phyloP scores from a whole-genome alignment of 2,113 vertebrate genomes.

The Megaptera novaeangliae region DNA sequence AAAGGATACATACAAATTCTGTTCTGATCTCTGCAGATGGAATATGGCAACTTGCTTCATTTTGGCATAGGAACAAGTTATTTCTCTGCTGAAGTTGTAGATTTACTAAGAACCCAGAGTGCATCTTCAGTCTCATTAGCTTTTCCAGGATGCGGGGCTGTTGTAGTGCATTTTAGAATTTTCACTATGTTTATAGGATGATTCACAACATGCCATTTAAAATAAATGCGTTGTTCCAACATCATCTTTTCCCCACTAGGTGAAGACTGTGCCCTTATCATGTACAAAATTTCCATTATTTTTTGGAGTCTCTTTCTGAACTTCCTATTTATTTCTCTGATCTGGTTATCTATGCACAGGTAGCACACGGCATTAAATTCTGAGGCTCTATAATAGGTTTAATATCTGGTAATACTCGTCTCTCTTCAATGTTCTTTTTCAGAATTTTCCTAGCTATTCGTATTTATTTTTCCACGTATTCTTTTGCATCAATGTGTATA shows the following conservation, averaged over 20 bases:
- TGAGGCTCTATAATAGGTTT: not conserved
- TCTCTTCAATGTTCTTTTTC: not conserved
- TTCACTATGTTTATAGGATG: not conserved
- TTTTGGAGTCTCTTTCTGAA: not conserved
- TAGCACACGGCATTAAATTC: not conserved
- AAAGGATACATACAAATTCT: not conserved
- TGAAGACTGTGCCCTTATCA: not conserved
- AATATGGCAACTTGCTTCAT: not conserved
- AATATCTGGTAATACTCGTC: not conserved
- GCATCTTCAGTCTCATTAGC: not conserved
- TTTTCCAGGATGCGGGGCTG: not conserved
- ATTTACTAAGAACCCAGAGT: not conserved
- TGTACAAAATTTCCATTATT: not conserved
- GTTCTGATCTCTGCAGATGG: too few species aligned
- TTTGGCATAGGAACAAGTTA: not conserved
- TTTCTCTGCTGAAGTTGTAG: not conserved
- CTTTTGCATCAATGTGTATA: not conserved
- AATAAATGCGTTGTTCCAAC: not conserved
- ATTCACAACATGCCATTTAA: not conserved
- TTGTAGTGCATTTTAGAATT: not conserved
- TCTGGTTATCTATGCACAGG: not conserved
- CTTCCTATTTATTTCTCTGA: not conserved
- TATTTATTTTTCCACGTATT: not conserved
- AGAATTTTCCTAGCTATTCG: not conserved
- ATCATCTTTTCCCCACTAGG: not conserved